These are phyloP conservation scores for Drosophila navojoa DNA, from an alignment of 1,140 invertebrate species.

Conservation along the genomic window DNA sequence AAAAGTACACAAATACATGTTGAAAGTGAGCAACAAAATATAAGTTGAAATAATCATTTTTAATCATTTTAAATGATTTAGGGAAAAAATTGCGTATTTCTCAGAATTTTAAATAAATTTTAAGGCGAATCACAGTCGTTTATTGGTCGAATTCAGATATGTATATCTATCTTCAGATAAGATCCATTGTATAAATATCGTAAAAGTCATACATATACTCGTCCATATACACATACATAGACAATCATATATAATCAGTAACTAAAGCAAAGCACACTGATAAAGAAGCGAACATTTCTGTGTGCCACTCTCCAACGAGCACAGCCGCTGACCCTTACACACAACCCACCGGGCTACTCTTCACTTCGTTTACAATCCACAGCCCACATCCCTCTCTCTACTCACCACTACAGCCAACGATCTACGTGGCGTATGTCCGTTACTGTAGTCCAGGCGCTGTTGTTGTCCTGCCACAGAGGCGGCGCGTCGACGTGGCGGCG, in stretches of 20 bases:
- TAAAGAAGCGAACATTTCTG: slow-evolving; percentile 23
- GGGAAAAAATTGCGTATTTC: not conserved
- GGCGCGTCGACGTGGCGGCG: slow-evolving; percentile 72
- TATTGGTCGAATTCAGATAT: slow-evolving; percentile 19
- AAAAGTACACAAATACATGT: slow-evolving; percentile 4
- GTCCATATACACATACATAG: no score
- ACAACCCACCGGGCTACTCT: not conserved
- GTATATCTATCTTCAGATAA: slow-evolving; percentile 37
- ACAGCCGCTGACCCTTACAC: not conserved
- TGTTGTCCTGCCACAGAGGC: slow-evolving; percentile 78
- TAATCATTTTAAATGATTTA: not conserved
- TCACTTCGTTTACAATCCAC: not conserved
- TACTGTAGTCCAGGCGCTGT: slow-evolving; percentile 62
- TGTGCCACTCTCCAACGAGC: not conserved
- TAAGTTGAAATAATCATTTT: not conserved
- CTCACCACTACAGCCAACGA: slow-evolving; percentile 76
- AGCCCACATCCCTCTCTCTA: not conserved
- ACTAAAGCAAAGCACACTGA: slow-evolving; percentile 29
- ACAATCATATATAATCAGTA: slow-evolving; percentile 26
- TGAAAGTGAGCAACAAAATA: not conserved
- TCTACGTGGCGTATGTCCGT: slow-evolving; percentile 75
- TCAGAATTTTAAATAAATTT: not conserved
- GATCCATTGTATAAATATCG: slow-evolving; percentile 55
- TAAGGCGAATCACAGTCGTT: slow-evolving; percentile 24
- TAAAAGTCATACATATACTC: slow-evolving; percentile 43